Percentiles rank a stretch among this genome's conserved stretches.
These are phyloP conservation scores for Ophonus ardosiacus DNA, from an alignment of 2,888 invertebrate species.

Conservation along the genomic window DNA sequence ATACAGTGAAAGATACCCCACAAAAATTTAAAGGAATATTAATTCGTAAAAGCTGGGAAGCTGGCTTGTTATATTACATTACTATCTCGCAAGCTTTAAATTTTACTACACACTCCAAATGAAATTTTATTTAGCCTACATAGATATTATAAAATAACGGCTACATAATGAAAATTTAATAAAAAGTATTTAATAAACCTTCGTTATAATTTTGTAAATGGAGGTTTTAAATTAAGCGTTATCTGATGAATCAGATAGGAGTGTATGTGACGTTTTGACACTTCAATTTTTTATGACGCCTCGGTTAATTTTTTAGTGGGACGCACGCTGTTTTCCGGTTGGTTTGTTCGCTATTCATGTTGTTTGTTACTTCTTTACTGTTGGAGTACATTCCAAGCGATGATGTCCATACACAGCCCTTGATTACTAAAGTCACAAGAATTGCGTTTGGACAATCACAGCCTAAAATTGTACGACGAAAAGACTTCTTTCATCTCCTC, in stretches of 20 bases:
- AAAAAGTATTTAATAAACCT: neutral
- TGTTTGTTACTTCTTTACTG: slow-evolving; percentile 48
- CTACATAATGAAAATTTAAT: neutral
- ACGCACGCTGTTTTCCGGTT: neutral
- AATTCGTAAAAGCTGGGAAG: no score
- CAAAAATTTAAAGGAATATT: no score
- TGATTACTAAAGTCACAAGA: slow-evolving; percentile 78
- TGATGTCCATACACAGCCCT: slow-evolving; percentile 83
- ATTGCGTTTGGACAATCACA: slow-evolving; percentile 85
- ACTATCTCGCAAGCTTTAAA: neutral
- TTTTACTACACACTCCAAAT: neutral
- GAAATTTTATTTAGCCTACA: neutral
- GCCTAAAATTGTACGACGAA: slow-evolving; percentile 74
- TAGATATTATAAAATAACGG: neutral
- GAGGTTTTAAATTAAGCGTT: neutral
- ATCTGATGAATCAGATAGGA: neutral
- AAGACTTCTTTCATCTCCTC: slow-evolving; percentile 39
- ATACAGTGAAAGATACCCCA: no score
- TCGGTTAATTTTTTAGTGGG: neutral
- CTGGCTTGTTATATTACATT: no score
- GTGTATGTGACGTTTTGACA: neutral
- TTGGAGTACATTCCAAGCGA: slow-evolving; percentile 75
- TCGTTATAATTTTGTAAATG: neutral
- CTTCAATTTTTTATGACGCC: neutral
- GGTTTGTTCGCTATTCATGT: slow-evolving; percentile 51